Evolutionary conservation across 2,113 vertebrate genomes (phyloP), one percentile per base, ranked within the genome.

Genomic region (Zingel zingel): DNA sequence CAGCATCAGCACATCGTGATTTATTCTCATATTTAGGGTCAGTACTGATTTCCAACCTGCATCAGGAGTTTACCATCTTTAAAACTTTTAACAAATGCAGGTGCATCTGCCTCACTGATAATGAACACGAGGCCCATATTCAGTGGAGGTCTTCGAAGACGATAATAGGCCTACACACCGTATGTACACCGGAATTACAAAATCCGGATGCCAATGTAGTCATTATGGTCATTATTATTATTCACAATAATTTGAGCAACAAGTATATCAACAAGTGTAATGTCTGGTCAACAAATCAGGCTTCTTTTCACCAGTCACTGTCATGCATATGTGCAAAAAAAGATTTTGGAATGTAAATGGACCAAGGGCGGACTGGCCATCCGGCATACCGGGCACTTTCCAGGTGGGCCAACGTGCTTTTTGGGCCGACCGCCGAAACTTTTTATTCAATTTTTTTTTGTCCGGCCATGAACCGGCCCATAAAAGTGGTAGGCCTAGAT

Each of bases 1-100:
- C 56, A 53, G 79, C 74, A 83, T 81, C 88, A 87, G 80, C 67
- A 82, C 25, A 67, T 56, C 2, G 74, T 59, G 59, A 87, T 90
- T 84, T 74, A 72, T 86, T 75, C 74, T 50, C 59, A 76, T 30
- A 59, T 53, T 15, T 6, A 39, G 58, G 80, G 71, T 78, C 88
- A 82, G 62, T 66, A 6, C 47, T 16, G 39, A 59, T 79, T 75
- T 53, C 53, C 68, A 75, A 61, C 72, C 30, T 58, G 76, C 78
- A 85, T 75, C 57, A 30, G 50, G 43, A 81, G 45, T 82, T 77
- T 80, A 75, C 6, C 45, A 43, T 47, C 76, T 81, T 74, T 61
- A 43, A 48, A 82, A 77, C 43, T 74, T 83, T 76, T 21, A 77
- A 23, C n/a, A 79, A 85, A 89, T 65, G 71, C 67, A 88, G 77